These are phyloP conservation scores for Paracyclopina nana DNA, from an alignment of 1,140 invertebrate genomes.

Conservation along the genomic window DNA sequence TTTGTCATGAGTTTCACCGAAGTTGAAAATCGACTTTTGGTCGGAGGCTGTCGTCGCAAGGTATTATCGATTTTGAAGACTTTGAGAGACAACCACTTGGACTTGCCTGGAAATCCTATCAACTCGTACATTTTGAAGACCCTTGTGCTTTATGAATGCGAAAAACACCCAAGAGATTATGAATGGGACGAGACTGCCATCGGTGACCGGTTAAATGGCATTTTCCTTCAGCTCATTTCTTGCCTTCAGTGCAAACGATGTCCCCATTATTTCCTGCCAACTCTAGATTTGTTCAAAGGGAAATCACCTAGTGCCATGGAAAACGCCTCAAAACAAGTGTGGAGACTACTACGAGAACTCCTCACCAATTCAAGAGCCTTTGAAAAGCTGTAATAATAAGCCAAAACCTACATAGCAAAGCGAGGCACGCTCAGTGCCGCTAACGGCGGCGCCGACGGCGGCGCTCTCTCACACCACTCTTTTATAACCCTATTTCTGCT, in stretches of 20 bases:
- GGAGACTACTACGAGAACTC: constrained; percentile 78
- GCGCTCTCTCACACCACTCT: too few species aligned
- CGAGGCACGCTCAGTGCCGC: too few species aligned
- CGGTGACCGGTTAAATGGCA: constrained; percentile 86
- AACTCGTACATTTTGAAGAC: constrained; percentile 89
- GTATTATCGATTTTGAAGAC: constrained; percentile 86
- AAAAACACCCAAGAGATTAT: constrained; percentile 82
- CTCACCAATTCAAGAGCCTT: constrained; percentile 78
- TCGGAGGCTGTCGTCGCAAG: constrained; percentile 66
- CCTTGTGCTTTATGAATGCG: constrained; percentile 83
- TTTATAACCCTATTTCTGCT: too few species aligned
- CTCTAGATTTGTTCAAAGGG: constrained; percentile 77
- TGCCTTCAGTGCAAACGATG: constrained; percentile 87
- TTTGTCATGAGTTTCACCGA: constrained; percentile 89
- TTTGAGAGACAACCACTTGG: constrained; percentile 73
- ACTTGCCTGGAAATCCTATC: constrained; percentile 77
- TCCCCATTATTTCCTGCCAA: constrained; percentile 83
- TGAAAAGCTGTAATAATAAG: constrained; percentile 82
- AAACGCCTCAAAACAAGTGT: constrained; percentile 85
- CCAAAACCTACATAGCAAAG: too few species aligned
- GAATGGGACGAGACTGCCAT: constrained; percentile 90
- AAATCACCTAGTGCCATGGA: constrained; percentile 78
- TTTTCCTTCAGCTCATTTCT: constrained; percentile 85
- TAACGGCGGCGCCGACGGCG: too few species aligned
- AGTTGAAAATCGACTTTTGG: constrained; percentile 72